Evolutionary conservation across 2,888 invertebrate species (phyloP).

Genomic region (Eupithecia insigniata): DNA sequence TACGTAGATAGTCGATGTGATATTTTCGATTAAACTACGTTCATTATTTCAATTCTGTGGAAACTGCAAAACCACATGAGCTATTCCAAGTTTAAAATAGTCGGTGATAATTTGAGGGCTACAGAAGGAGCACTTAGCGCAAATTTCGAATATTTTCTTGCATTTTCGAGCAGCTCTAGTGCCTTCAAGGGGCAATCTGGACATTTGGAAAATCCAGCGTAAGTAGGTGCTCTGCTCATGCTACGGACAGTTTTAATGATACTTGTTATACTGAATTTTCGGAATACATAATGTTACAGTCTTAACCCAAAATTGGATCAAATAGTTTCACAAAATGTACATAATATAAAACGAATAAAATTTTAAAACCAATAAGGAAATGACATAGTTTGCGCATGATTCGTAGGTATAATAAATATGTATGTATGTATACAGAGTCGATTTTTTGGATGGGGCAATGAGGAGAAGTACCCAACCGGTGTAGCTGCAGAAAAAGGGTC

Average conservation of each 20-base stretch:
- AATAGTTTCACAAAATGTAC: not conserved
- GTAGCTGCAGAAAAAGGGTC: no score
- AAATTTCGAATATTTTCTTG: constrained; percentile 19
- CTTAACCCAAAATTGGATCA: not conserved
- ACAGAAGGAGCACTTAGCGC: not conserved
- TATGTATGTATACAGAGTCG: no score
- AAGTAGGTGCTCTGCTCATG: not conserved
- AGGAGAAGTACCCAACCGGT: no score
- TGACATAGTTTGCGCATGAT: not conserved
- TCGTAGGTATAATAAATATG: no score
- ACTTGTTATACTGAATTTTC: not conserved
- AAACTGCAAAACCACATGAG: not conserved
- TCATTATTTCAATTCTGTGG: not conserved
- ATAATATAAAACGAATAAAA: not conserved
- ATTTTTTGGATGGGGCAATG: no score
- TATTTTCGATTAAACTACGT: not conserved
- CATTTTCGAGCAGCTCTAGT: constrained; percentile 15
- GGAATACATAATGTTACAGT: not conserved
- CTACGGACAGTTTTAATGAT: constrained; percentile 1
- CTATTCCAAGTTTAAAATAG: not conserved
- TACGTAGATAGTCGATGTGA: not conserved
- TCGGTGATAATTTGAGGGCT: not conserved
- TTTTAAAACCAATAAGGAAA: not conserved
- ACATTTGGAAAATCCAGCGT: constrained; percentile 2
- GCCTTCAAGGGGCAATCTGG: constrained; percentile 14